These are phyloP conservation scores for Brachionus calyciflorus DNA, from an alignment of 1,140 invertebrate genomes.

Conservation along the genomic window DNA sequence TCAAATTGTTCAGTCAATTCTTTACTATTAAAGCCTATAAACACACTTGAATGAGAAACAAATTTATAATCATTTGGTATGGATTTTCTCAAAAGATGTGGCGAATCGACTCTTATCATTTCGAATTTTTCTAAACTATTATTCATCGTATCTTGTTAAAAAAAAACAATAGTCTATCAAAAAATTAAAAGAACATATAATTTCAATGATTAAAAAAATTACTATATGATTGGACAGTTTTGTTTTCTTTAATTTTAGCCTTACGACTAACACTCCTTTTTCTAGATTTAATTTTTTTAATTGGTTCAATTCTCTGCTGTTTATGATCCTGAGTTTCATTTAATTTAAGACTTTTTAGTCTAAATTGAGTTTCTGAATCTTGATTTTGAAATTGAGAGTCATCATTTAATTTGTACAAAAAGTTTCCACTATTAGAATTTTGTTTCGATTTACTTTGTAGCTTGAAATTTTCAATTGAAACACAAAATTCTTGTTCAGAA, in stretches of 20 bases:
- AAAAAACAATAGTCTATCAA: too few relatives aligned
- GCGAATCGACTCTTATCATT: conserved; percentile 21
- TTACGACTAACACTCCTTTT: too few relatives aligned
- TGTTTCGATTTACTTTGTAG: background rate
- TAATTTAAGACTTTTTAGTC: background rate
- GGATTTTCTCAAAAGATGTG: conserved; percentile 31
- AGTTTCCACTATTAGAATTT: too few relatives aligned
- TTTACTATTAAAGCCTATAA: conserved; percentile 11
- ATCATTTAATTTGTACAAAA: conserved; percentile 11
- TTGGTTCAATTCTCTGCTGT: background rate
- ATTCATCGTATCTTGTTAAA: too few relatives aligned
- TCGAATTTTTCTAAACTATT: too few relatives aligned
- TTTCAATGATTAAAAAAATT: background rate
- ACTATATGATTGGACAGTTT: background rate
- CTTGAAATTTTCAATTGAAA: background rate
- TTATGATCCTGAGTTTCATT: background rate
- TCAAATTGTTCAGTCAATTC: conserved; percentile 25
- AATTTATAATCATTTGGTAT: conserved; percentile 41
- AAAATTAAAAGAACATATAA: background rate
- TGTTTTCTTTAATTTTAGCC: background rate
- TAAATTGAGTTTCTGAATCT: background rate
- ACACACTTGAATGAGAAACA: conserved; percentile 9
- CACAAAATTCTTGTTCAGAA: background rate
- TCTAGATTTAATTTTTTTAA: too few relatives aligned
- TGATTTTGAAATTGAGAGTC: background rate